Base-by-base conservation (phyloP, 2,888 invertebrate species). In the Polia nebulosa region DNA sequence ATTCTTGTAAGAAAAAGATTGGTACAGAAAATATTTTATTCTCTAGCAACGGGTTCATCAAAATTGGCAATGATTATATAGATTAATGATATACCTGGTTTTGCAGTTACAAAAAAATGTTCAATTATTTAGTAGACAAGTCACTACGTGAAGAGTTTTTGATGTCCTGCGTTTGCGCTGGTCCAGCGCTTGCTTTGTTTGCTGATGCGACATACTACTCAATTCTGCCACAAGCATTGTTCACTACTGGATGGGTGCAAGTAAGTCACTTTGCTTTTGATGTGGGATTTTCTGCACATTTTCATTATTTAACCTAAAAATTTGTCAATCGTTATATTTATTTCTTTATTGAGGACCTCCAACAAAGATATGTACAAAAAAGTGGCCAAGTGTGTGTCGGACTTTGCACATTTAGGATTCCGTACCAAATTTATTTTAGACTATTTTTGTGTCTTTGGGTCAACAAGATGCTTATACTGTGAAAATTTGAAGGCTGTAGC, bases 101-200 rank as follows among this genome's bases (percentile, higher is more conserved):
- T 32, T 13, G 32, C 13, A 52, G 49, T 89, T 90, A 44, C 82
- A 92, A 92, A 45, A 83, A 79, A 57, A 63, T 85, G 3, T 22
- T 88, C 0, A 74, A 84, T n/a, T 52, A 68, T 0, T 92, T 96
- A 15, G 85, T 97, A 15, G 97, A 97, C 81, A 83, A 97, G 44
- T 89, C 93, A 0, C 89, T 97, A 7, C 89, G 97, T 17, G 96
- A 96, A 83, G 92, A 96, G n/a, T 87, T 94, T 91, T 5, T 94
- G 87, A 59, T 97, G 91, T 89, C 95, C 0, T 97, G 97, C 82
- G 96, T 97, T 22, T 96, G 96, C 27, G 83, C 97, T 20, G 97
- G 97, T 3, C 87, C 96, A 22, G 93, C 96, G 0, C 87, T 97
- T 6, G 90, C 94, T 22, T 85, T 92, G 15, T 96, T 96, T 53